Conservation (phyloP, 2,888 invertebrate genomes). For the Tortrix viridana region DNA sequence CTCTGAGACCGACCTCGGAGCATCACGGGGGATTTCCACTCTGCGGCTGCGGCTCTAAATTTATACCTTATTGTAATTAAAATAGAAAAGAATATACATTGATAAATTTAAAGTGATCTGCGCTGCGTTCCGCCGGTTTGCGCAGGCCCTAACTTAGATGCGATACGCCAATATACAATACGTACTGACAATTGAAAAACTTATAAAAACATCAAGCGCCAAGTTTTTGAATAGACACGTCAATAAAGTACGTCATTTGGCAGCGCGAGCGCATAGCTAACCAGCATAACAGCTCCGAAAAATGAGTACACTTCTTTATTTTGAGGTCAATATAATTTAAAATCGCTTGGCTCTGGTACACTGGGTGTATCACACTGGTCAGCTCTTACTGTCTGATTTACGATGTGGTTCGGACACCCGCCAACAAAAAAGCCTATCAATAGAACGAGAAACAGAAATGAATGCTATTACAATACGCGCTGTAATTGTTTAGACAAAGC, state of each 20-base stretch:
- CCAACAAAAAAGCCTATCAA: conserved; percentile 76
- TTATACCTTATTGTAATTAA: too few relatives aligned
- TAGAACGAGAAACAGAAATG: conserved; percentile 80
- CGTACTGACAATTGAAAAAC: conserved; percentile 67
- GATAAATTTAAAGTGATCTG: too few relatives aligned
- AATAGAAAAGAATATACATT: too few relatives aligned
- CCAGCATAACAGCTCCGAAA: neutral
- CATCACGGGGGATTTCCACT: too few relatives aligned
- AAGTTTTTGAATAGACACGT: conserved; percentile 69
- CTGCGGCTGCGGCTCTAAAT: too few relatives aligned
- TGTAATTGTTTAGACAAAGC: conserved; percentile 83
- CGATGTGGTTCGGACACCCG: conserved; percentile 79
- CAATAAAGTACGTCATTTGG: conserved; percentile 71
- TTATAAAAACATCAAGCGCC: conserved; percentile 73
- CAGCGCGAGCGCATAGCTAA: conserved; percentile 53
- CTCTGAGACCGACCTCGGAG: too few relatives aligned
- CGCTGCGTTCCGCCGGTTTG: too few relatives aligned
- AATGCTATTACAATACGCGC: conserved; percentile 76
- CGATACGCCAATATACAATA: conserved; percentile 63
- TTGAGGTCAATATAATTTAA: conserved; percentile 45
- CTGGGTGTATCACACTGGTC: conserved; percentile 48
- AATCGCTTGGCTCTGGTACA: conserved; percentile 41
- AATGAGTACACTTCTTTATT: conserved; percentile 35
- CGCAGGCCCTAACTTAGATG: conserved; percentile 22
- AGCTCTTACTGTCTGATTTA: conserved; percentile 73